Conservation (phyloP, 2,797 vertebrate species). For the Mycteria americana region DNA sequence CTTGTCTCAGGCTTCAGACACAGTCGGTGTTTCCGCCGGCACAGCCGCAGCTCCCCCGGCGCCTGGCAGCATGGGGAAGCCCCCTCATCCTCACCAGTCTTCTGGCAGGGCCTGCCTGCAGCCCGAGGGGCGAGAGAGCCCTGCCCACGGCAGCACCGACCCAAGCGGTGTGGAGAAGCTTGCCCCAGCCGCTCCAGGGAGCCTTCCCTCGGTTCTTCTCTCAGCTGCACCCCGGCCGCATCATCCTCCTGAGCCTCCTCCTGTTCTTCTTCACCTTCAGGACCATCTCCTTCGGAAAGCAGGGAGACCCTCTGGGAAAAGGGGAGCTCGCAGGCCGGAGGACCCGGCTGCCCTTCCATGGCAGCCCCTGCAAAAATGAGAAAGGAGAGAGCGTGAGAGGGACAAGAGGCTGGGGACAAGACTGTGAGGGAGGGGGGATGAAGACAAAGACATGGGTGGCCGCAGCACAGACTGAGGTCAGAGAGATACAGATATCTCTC, state of each 20-base stretch:
- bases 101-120: not conserved
- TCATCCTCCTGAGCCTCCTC: not conserved
- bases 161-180: not conserved
- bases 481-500: not conserved
- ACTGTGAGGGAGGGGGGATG: accelerated
- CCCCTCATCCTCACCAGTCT: not conserved
- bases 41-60: not conserved
- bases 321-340: not conserved
- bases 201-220: not conserved
- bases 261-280: not conserved
- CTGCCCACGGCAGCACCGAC: not conserved
- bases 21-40: not conserved
- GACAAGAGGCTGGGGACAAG: not conserved
- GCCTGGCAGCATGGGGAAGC: not conserved
- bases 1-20: not conserved
- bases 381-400: not conserved
- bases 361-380: not conserved
- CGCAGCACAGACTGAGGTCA: not conserved
- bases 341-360: not conserved
- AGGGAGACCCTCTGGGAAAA: not conserved
- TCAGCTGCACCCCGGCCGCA: accelerated
- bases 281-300: not conserved
- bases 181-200: not conserved
- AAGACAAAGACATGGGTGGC: not conserved
- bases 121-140: not conserved